Percentiles rank a stretch among this genome's conserved stretches.
These are phyloP conservation scores for Siderastrea radians DNA, from an alignment of 92 coral and sea anemone species.

Conservation along the genomic window DNA sequence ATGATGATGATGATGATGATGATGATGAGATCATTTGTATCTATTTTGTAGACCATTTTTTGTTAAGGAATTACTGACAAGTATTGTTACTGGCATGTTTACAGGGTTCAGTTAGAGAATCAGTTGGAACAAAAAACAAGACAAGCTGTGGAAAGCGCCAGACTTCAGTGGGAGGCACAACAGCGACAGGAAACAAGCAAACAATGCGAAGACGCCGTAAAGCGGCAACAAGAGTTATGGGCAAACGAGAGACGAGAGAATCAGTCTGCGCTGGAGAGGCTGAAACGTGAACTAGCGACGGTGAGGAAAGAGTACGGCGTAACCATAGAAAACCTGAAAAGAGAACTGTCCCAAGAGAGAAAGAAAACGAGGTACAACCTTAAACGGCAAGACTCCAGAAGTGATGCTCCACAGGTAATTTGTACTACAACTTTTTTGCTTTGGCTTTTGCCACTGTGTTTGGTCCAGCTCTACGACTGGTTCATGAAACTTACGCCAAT, in stretches of 20 bases:
- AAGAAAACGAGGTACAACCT: slow-evolving; percentile 32
- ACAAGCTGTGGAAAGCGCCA: slow-evolving; percentile 71
- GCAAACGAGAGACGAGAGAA: slow-evolving; percentile 66
- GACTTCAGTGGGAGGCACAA: slow-evolving; percentile 65
- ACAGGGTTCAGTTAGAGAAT: slow-evolving; percentile 74
- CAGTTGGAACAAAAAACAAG: slow-evolving; percentile 76
- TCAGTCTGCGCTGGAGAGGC: slow-evolving; percentile 64
- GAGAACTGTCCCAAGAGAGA: slow-evolving; percentile 65
- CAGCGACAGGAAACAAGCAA: slow-evolving; percentile 63
- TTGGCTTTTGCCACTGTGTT: too few species aligned
- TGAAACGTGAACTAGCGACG: slow-evolving; percentile 62
- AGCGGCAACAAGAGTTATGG: slow-evolving; percentile 75
- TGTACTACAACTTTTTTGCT: not conserved
- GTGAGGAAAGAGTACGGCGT: slow-evolving; percentile 68
- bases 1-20: too few species aligned
- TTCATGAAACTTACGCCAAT: too few species aligned
- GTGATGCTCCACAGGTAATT: slow-evolving; percentile 71
- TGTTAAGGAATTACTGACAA: not conserved
- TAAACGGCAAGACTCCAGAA: slow-evolving; percentile 57
- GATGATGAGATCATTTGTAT: too few species aligned
- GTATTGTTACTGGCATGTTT: not conserved
- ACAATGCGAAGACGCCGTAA: slow-evolving; percentile 68
- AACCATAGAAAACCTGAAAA: slow-evolving; percentile 58
- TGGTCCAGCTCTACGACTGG: too few species aligned
- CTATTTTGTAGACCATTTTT: not conserved